Evolutionary conservation across 2,797 vertebrate species (phyloP).

Genomic region (Trematomus bernacchii): DNA sequence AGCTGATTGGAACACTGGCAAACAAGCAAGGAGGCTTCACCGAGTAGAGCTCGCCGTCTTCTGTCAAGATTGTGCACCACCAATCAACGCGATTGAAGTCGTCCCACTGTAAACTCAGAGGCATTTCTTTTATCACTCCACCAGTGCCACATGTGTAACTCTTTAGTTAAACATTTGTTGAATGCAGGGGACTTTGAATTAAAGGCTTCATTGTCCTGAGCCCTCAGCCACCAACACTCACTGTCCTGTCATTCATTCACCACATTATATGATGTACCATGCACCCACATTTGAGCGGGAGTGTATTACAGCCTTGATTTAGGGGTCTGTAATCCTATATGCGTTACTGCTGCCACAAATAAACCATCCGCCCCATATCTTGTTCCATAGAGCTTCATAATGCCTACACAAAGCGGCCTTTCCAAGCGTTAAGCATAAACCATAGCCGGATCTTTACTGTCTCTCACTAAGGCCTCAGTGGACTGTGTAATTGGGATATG

Average conservation of each 20-base stretch:
- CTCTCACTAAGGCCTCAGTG: constrained; percentile 34
- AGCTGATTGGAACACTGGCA: constrained; percentile 85
- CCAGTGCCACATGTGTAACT: constrained; percentile 41
- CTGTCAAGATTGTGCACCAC: constrained; percentile 28
- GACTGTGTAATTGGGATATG: constrained; percentile 17
- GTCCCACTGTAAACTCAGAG: constrained; percentile 22
- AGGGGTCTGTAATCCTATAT: constrained; percentile 66
- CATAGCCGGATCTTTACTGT: constrained; percentile 23
- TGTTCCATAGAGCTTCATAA: constrained; percentile 66
- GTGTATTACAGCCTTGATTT: constrained; percentile 69
- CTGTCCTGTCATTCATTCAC: constrained; percentile 77
- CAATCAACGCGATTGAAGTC: constrained; percentile 1
- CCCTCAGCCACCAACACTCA: constrained; percentile 31
- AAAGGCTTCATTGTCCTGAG: constrained; percentile 72
- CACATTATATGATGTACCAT: constrained; percentile 45
- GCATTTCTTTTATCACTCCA: constrained; percentile 33
- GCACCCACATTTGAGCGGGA: constrained; percentile 44
- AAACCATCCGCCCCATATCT: constrained; percentile 53
- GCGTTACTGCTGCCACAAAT: constrained; percentile 42
- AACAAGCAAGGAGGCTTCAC: constrained; percentile 80
- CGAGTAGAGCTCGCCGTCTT: constrained; percentile 42
- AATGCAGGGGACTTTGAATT: constrained; percentile 69
- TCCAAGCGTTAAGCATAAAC: constrained; percentile 53
- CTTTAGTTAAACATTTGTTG: constrained; percentile 67
- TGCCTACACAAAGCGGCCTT: constrained; percentile 62